phyloP scores from a whole-genome alignment of 2,113 vertebrate species.

The Panurus biarmicus region DNA sequence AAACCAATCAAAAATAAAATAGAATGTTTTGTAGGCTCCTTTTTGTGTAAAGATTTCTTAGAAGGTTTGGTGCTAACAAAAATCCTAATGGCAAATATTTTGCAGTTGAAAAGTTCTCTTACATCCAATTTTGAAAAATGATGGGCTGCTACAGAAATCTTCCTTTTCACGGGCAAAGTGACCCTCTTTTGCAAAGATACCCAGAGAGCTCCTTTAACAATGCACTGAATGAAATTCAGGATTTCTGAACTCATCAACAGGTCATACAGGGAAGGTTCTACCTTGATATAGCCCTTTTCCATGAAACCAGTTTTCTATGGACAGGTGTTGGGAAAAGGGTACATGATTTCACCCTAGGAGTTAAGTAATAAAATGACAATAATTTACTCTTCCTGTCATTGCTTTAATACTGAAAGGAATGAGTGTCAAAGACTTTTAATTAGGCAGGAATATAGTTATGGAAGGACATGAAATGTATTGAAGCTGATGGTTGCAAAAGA shows the following conservation, averaged over 20 bases:
- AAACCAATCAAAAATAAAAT: background rate
- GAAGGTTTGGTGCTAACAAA: background rate
- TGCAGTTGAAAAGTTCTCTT: background rate
- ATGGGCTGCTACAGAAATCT: background rate
- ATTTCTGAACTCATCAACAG: background rate
- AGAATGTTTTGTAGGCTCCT: background rate
- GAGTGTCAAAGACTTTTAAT: background rate
- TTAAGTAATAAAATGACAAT: background rate
- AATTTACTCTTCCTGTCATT: background rate
- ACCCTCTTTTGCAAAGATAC: background rate
- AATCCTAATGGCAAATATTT: background rate
- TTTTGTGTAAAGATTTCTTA: background rate
- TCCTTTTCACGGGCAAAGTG: background rate
- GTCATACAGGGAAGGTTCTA: fast-evolving
- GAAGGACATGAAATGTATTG: background rate
- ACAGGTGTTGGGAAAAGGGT: background rate
- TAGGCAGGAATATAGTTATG: background rate
- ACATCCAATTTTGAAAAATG: background rate
- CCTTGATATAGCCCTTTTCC: background rate
- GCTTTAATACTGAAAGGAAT: background rate
- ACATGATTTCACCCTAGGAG: background rate
- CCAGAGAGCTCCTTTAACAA: fast-evolving
- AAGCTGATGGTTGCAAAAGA: background rate
- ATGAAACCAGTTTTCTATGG: background rate
- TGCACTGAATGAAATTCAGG: background rate